Evolutionary conservation across 2,888 invertebrate species (phyloP).

Genomic region (Homarus gammarus): DNA sequence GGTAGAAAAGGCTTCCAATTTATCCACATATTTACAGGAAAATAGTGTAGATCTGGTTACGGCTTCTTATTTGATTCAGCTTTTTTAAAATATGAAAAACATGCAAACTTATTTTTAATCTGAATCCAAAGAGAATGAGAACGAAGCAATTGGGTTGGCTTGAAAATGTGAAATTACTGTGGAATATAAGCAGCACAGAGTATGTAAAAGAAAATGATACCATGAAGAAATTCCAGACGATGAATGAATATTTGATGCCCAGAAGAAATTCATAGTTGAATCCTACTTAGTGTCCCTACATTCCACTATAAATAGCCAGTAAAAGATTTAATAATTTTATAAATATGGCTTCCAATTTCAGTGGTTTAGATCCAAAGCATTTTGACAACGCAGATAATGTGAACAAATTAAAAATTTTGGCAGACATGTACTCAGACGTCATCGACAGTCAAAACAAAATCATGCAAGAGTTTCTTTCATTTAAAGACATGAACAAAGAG

Average conservation of each 20-base stretch:
- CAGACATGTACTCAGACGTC: neutral
- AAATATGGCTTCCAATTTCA: neutral
- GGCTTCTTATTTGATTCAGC: neutral
- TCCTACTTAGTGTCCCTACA: neutral
- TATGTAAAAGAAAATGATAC: too few relatives aligned
- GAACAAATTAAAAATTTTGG: neutral
- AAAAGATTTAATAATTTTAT: neutral
- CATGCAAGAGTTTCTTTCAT: neutral
- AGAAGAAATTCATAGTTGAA: too few relatives aligned
- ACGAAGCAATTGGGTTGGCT: neutral
- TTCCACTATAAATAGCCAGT: neutral
- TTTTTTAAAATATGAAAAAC: neutral
- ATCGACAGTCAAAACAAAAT: neutral
- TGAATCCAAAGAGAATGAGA: neutral
- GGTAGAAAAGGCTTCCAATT: neutral
- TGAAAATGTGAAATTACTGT: neutral
- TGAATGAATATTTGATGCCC: constrained; percentile 11
- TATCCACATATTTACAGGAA: constrained; percentile 21
- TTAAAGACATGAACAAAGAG: neutral
- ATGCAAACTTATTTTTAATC: neutral
- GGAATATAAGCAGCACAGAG: neutral
- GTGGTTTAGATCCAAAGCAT: neutral
- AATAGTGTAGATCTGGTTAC: neutral
- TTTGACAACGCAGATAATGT: neutral
- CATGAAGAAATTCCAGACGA: neutral